Conservation (phyloP, 2,888 invertebrate species). For the Toxonevra muliebris region DNA sequence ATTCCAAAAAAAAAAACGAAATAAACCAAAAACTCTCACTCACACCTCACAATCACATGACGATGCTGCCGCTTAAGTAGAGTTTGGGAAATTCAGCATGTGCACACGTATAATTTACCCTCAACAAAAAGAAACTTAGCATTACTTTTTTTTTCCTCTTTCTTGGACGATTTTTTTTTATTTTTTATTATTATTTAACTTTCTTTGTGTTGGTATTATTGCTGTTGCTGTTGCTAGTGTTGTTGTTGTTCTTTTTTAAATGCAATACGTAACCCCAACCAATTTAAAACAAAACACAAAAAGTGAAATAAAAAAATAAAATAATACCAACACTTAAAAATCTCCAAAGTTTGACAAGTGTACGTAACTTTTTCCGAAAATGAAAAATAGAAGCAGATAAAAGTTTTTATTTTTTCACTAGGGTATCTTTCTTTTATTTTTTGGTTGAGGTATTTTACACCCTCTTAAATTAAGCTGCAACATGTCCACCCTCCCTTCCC, state of each 20-base stretch:
- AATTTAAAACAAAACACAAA: constrained; percentile 10
- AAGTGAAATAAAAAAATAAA: neutral
- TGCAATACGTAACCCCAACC: constrained; percentile 19
- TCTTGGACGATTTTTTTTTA: neutral
- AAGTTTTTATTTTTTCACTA: too few species aligned
- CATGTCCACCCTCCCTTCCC: too few species aligned
- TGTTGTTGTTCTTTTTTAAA: constrained; percentile 14
- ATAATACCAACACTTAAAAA: constrained; percentile 22
- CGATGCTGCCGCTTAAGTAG: constrained; percentile 56
- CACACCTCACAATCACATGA: constrained; percentile 30
- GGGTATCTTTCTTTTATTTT: too few species aligned
- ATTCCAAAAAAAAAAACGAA: too few species aligned
- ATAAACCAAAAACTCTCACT: neutral
- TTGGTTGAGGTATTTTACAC: too few species aligned
- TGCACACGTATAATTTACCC: constrained; percentile 62
- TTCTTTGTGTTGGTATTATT: constrained; percentile 1
- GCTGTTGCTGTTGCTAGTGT: neutral
- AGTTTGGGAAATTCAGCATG: constrained; percentile 66
- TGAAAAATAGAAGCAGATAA: too few species aligned
- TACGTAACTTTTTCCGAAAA: neutral
- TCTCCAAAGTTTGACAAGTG: constrained; percentile 21
- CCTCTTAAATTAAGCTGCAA: too few species aligned
- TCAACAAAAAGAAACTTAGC: constrained; percentile 38
- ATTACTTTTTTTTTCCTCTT: constrained; percentile 13
- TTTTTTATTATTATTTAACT: neutral